A percentile compares a stretch with the other conserved stretches of the same genome.
Conservation (phyloP, 2,888 invertebrate species). For the Dynastes grantii region DNA sequence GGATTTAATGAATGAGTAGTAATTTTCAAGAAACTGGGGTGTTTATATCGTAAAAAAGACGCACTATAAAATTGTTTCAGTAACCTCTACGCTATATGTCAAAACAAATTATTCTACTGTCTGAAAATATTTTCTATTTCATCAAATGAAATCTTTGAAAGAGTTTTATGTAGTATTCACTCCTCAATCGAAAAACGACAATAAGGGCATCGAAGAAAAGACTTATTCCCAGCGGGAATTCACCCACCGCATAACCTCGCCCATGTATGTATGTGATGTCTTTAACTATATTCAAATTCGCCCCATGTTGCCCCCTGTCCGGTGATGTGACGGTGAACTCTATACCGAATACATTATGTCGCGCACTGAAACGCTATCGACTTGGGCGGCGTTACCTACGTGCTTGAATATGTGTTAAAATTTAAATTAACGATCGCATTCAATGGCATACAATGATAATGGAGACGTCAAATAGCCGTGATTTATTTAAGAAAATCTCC, state of each 20-base stretch:
- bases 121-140: no score
- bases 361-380: conserved; percentile 36
- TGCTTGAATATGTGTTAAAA: conserved; percentile 52
- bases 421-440: conserved; percentile 50
- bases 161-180: background rate
- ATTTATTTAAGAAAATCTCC: conserved; percentile 44
- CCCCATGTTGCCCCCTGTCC: conserved; percentile 55
- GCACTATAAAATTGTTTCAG: no score
- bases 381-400: conserved; percentile 50
- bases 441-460: conserved; percentile 47
- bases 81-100: no score
- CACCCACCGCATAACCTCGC: conserved; percentile 34
- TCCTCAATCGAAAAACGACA: conserved; percentile 17
- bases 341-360: conserved; percentile 48
- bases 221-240: conserved; percentile 39
- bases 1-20: no score
- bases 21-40: no score
- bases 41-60: no score
- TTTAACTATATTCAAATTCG: conserved; percentile 56
- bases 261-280: conserved; percentile 50
- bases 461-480: conserved; percentile 47
- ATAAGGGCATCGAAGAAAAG: conserved; percentile 24
- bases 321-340: conserved; percentile 40
- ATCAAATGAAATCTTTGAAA: conserved; percentile 2
- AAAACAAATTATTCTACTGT: no score